These are phyloP conservation scores for Drosophila insularis DNA, from an alignment of 1,140 invertebrate genomes.

Conservation along the genomic window DNA sequence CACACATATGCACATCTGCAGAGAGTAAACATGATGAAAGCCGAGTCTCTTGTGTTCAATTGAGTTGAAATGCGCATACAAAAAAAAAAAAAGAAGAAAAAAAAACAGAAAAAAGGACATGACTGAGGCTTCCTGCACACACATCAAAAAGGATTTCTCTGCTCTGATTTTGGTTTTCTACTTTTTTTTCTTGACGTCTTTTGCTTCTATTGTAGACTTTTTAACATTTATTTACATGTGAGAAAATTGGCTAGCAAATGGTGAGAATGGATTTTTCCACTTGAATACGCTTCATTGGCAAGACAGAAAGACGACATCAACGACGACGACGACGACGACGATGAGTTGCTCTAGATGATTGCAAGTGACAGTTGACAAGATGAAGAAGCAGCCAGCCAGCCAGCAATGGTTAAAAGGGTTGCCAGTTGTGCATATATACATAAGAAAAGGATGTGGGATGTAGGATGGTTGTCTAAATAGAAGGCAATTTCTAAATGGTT, in stretches of 20 bases:
- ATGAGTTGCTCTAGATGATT: constrained; percentile 14
- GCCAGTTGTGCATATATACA: not conserved
- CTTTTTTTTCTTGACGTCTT: not conserved
- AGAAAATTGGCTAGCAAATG: constrained; percentile 16
- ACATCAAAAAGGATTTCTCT: constrained; percentile 46
- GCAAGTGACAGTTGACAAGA: constrained; percentile 20
- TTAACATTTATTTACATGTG: constrained; percentile 23
- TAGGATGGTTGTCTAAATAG: constrained; percentile 2
- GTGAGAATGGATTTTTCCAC: constrained; percentile 17
- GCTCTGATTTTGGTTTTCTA: constrained; percentile 70
- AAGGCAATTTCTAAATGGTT: constrained; percentile 3
- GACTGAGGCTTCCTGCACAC: constrained; percentile 16
- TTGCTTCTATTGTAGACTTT: constrained; percentile 27
- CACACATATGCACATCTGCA: constrained; percentile 7
- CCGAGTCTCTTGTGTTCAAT: constrained; percentile 19
- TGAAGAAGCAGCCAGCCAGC: not conserved
- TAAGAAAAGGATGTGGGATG: not conserved
- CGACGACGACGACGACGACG: not conserved
- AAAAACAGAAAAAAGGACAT: constrained; percentile 12
- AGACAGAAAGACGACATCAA: not conserved
- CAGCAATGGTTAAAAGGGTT: constrained; percentile 11
- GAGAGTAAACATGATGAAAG: constrained; percentile 14
- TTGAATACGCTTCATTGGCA: constrained; percentile 19
- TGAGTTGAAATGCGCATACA: constrained; percentile 18
- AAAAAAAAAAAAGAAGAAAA: not conserved